Evolutionary conservation across 2,113 vertebrate genomes (phyloP).

Genomic region (Sander lucioperca): DNA sequence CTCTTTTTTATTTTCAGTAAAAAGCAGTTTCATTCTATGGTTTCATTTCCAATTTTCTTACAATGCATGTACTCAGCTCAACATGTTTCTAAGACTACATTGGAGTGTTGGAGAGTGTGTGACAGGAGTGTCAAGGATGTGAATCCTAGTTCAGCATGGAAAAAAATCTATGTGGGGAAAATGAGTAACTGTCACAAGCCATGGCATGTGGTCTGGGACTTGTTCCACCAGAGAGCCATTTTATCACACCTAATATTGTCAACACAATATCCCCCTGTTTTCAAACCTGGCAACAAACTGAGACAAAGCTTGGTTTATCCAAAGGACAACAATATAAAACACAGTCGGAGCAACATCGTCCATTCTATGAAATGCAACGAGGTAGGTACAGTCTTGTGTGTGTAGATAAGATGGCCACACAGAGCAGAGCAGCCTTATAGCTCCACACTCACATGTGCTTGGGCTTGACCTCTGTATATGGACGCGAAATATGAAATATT

Average conservation of each 20-base stretch:
- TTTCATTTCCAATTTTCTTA: too few species aligned
- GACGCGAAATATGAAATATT: background rate
- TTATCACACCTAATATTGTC: background rate
- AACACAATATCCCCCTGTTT: background rate
- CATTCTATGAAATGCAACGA: conserved; percentile 19
- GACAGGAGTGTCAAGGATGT: background rate
- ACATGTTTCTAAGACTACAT: background rate
- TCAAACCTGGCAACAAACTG: conserved; percentile 11
- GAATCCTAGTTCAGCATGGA: background rate
- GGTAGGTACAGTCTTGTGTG: background rate
- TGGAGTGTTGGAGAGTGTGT: background rate
- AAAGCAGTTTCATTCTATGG: background rate
- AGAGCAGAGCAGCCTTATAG: background rate
- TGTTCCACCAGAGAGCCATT: conserved; percentile 14
- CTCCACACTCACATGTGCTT: background rate
- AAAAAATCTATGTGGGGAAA: background rate
- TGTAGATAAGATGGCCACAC: conserved; percentile 22
- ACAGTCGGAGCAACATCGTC: background rate
- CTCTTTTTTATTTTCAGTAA: background rate
- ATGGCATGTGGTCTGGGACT: conserved; percentile 16
- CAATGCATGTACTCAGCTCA: conserved; percentile 4
- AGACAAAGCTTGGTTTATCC: conserved; percentile 1
- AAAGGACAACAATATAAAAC: conserved; percentile 9
- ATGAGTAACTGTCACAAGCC: conserved; percentile 7
- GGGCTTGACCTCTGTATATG: background rate